Conservation (phyloP, 2,113 vertebrate genomes). For the Bucco capensis region DNA sequence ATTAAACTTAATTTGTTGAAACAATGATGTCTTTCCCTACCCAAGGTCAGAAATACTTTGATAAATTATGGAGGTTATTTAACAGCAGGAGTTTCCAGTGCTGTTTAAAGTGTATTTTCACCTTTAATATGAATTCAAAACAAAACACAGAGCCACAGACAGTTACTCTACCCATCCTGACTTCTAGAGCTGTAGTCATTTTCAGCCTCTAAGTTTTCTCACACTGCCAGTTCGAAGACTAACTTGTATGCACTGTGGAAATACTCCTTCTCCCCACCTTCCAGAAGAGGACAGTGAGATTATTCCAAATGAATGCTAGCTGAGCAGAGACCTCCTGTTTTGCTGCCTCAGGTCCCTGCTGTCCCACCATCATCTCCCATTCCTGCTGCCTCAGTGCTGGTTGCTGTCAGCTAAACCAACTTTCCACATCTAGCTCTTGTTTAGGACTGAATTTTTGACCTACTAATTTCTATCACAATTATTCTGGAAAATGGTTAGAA, state of each 20-base stretch:
- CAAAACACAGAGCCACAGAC: not conserved
- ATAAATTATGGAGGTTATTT: not conserved
- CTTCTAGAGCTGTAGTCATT: too few relatives aligned
- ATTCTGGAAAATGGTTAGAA: not conserved
- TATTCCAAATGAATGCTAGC: too few relatives aligned
- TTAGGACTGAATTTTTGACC: not conserved
- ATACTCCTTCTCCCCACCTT: too few relatives aligned
- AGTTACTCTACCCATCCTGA: not conserved
- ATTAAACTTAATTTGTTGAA: slow-evolving; percentile 77
- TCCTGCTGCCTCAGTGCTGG: not conserved
- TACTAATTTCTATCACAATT: not conserved
- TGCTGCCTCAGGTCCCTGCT: too few relatives aligned
- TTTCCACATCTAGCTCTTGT: not conserved
- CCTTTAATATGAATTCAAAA: not conserved
- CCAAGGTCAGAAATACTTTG: not conserved
- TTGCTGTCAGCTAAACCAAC: not conserved
- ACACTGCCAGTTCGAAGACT: too few relatives aligned
- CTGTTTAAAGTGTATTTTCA: not conserved
- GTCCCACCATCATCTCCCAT: too few relatives aligned
- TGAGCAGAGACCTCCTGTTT: too few relatives aligned
- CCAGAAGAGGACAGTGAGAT: too few relatives aligned
- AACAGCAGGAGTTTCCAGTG: not conserved
- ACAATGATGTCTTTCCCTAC: slow-evolving; percentile 5
- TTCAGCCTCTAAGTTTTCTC: too few relatives aligned
- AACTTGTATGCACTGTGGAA: too few relatives aligned